Evolutionary conservation across 2,797 vertebrate genomes (phyloP), one percentile per base, ranked within the genome.

Genomic region (Falco naumanni): DNA sequence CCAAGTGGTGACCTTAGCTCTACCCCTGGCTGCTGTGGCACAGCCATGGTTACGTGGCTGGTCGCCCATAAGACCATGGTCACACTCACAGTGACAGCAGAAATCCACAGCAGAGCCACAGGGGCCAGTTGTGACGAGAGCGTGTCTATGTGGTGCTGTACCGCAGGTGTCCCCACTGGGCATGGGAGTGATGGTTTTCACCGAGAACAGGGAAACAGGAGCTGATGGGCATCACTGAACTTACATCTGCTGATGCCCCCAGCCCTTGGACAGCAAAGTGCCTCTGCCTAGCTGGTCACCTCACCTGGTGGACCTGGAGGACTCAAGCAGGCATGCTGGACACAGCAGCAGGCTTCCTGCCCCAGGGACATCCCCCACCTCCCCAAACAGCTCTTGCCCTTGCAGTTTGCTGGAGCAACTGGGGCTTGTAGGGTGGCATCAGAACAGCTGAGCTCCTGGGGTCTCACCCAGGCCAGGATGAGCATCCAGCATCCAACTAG

Each of bases 121-220:
- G 78, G 51, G 39, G 31, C 26, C 65, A 51, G 29, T 16, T 50
- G 3, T 60, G 13, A 31, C 0, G 1, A 15, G 20, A 50, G 34
- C 0, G 0, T 22, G 25, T 53, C 71, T 37, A 18, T 4, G 17
- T 0, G 2, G 28, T 11, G 37, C 21, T 10, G 2, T 9, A 6
- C 41, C 59, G 34, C 69, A 63, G 28, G 45, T 5, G 90, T 63
- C 71, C 68, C 59, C 48, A 5, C 33, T 2, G 18, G 54, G 31
- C 39, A 20, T 0, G 1, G 7, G 4, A 33, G 15, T 19, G 68
- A 9, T 0, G 3, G 17, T 16, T 54, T 5, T 20, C 77, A 5
- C 29, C 21, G 81, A 47, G 34, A 28, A 56, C 11, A 48, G 33
- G 37, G 34, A 37, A 50, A 14, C 54, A n/a, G 77, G 47, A 53